Percentiles rank a stretch among this genome's conserved stretches.
phyloP scores from a whole-genome alignment of 2,888 invertebrate species.

The Eledone cirrhosa region DNA sequence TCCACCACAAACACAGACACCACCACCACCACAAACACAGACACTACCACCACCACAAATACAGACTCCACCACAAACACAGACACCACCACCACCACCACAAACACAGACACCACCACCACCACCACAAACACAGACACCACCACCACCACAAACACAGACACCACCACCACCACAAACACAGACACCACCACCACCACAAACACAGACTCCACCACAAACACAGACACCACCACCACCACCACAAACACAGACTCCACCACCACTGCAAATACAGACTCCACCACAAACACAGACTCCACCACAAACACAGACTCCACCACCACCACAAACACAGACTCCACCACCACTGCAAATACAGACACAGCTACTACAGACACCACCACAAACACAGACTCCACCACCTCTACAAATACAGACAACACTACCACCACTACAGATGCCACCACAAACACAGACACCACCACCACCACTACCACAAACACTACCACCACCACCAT shows the following conservation, averaged over 20 bases:
- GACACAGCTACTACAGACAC: too few species aligned
- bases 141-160: not conserved
- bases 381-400: not conserved
- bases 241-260: not conserved
- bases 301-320: not conserved
- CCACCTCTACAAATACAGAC: not conserved
- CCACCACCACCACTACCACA: not conserved
- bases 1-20: not conserved
- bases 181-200: not conserved
- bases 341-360: not conserved
- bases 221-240: not conserved
- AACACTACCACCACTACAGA: not conserved
- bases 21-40: not conserved
- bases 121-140: not conserved
- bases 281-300: not conserved
- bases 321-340: not conserved
- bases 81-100: not conserved
- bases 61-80: not conserved
- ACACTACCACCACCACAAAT: not conserved
- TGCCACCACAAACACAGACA: not conserved
- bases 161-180: not conserved
- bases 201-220: too few species aligned
- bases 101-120: not conserved
- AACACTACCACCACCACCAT: not conserved
- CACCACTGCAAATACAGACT: not conserved